Conservation (phyloP, 2,113 vertebrate genomes). For the Hepsetus odoe region DNA sequence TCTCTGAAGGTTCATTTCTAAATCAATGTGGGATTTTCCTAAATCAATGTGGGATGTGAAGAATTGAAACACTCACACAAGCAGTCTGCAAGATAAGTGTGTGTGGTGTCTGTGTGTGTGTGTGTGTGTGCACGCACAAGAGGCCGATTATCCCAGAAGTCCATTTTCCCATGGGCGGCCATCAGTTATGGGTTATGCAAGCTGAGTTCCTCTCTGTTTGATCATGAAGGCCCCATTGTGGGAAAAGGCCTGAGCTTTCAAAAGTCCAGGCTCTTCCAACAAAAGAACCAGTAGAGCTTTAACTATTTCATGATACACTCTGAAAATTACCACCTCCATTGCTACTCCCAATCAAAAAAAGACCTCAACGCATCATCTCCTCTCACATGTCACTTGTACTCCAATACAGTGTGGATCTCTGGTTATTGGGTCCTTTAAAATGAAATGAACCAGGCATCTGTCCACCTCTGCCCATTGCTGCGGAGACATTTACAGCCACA, state of each 20-base stretch:
- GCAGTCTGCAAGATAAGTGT: background rate
- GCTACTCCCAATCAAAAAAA: background rate
- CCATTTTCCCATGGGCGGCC: slow-evolving; percentile 46
- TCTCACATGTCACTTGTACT: background rate
- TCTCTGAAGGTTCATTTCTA: too few species aligned
- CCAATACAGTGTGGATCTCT: background rate
- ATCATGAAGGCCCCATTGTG: slow-evolving; percentile 29
- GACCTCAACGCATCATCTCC: background rate
- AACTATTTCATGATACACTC: background rate
- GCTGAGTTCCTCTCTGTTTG: slow-evolving; percentile 13
- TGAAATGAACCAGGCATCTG: background rate
- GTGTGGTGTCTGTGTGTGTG: background rate
- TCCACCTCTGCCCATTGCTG: slow-evolving; percentile 18
- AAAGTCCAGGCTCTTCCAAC: slow-evolving; percentile 3
- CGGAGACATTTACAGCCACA: slow-evolving; percentile 13
- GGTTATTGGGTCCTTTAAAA: background rate
- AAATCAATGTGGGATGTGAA: background rate
- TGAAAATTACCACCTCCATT: background rate
- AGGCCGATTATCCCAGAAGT: slow-evolving; percentile 42
- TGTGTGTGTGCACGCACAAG: slow-evolving; percentile 29
- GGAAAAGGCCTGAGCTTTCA: slow-evolving; percentile 8
- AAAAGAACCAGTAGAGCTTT: background rate
- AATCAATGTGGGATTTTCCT: background rate
- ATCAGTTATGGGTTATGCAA: slow-evolving; percentile 48
- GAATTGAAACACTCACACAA: background rate